A percentile compares a stretch with the other conserved stretches of the same genome.
Evolutionary conservation across 2,113 vertebrate species (phyloP).

Genomic region (Dolichallabes microphthalmus): DNA sequence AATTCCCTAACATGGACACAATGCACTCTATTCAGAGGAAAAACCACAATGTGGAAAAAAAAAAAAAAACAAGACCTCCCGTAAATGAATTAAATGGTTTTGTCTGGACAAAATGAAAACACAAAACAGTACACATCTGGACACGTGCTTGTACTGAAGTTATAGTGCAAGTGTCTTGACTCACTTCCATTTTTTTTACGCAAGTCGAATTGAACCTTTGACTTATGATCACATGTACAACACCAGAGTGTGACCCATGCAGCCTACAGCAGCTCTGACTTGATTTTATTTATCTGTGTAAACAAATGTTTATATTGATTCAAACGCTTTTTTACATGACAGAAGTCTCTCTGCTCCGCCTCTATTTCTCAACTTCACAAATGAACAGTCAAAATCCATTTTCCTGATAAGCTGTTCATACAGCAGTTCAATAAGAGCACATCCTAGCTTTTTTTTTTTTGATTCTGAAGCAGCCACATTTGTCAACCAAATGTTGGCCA

Average conservation of each 20-base stretch:
- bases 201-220: background rate
- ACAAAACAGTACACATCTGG: slow-evolving; percentile 17
- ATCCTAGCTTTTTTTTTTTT: background rate
- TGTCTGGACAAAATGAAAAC: slow-evolving; percentile 19
- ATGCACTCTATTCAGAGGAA: slow-evolving; percentile 29
- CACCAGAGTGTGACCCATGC: background rate
- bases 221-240: background rate
- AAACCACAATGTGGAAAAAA: slow-evolving; percentile 11
- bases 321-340: background rate
- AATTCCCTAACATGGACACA: slow-evolving; percentile 11
- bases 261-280: background rate
- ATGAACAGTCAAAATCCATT: background rate
- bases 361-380: background rate
- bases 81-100: slow-evolving; percentile 5
- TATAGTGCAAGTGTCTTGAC: background rate
- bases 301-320: background rate
- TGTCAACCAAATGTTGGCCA: background rate
- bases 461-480: background rate
- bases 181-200: background rate
- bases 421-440: background rate
- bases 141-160: background rate
- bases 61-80: background rate
- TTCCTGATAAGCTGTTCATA: background rate
- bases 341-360: background rate
- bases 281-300: background rate